Evolutionary conservation across 1,140 invertebrate genomes (phyloP).

Genomic region (Papilio helenus): DNA sequence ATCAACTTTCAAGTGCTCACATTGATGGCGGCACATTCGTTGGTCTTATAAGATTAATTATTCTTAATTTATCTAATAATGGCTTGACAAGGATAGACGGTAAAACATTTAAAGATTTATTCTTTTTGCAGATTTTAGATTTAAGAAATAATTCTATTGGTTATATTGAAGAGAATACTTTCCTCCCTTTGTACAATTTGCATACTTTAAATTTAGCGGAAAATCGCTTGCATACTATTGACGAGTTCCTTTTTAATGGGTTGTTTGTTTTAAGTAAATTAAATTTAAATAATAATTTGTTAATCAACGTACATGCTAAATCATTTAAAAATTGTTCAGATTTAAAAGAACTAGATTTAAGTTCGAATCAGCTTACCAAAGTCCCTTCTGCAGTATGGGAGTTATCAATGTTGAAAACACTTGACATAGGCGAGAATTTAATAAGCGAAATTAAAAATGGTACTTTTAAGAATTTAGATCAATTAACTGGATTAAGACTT

Average conservation of each 20-base stretch:
- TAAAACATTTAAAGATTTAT: constrained; percentile 93
- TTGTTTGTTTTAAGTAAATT: constrained; percentile 92
- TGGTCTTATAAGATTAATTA: constrained; percentile 92
- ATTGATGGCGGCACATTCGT: constrained; percentile 92
- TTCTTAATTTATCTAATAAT: constrained; percentile 94
- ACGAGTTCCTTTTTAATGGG: constrained; percentile 92
- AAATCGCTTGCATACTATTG: constrained; percentile 91
- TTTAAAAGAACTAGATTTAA: constrained; percentile 94
- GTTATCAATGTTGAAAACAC: constrained; percentile 91
- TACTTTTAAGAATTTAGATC: constrained; percentile 91
- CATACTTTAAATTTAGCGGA: constrained; percentile 93
- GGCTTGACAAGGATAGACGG: constrained; percentile 91
- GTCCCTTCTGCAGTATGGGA: constrained; percentile 93
- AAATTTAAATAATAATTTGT: constrained; percentile 92
- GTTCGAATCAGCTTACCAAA: constrained; percentile 91
- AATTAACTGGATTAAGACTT: constrained; percentile 91
- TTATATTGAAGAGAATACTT: constrained; percentile 93
- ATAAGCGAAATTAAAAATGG: constrained; percentile 91
- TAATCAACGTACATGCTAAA: constrained; percentile 89
- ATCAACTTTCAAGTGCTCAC: constrained; percentile 92
- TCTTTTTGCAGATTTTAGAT: constrained; percentile 94
- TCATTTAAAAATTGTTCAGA: constrained; percentile 95
- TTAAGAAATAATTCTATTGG: constrained; percentile 94
- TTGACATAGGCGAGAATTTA: constrained; percentile 94
- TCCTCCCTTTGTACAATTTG: constrained; percentile 92